These are phyloP conservation scores for Papilio machaon DNA, from an alignment of 1,140 invertebrate species.

Conservation along the genomic window DNA sequence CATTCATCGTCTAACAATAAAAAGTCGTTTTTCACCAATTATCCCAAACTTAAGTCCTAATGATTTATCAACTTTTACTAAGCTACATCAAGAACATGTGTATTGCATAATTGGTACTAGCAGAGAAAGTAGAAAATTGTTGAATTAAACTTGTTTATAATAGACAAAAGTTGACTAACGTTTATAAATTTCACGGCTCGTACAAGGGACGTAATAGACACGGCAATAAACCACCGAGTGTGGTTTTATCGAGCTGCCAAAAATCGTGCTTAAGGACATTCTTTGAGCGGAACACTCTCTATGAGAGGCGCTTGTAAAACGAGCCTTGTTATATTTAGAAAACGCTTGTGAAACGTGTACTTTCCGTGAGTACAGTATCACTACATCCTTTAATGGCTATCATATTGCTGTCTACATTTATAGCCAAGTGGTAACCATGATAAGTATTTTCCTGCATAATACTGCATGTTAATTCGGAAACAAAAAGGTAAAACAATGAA, in stretches of 20 bases:
- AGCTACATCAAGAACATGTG: background rate
- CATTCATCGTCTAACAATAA: background rate
- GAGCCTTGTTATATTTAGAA: conserved; percentile 45
- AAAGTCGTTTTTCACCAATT: background rate
- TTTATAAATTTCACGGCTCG: conserved; percentile 24
- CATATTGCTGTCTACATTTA: conserved; percentile 5
- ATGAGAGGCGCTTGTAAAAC: conserved; percentile 50
- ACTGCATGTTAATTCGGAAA: background rate
- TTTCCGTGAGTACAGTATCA: conserved; percentile 8
- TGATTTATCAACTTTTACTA: background rate
- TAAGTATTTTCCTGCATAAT: background rate
- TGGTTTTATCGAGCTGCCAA: conserved; percentile 49
- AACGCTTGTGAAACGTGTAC: conserved; percentile 29
- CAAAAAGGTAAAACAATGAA: background rate
- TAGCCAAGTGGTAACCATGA: background rate
- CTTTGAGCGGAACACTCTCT: conserved; percentile 48
- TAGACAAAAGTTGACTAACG: background rate
- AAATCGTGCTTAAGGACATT: conserved; percentile 72
- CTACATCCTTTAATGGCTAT: conserved; percentile 27
- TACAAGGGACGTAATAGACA: conserved; percentile 11
- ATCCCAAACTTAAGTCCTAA: background rate
- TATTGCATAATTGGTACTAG: background rate
- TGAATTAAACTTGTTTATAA: conserved; percentile 14
- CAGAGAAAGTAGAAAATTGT: conserved; percentile 10
- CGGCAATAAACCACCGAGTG: conserved; percentile 31